Conservation (phyloP, 2,888 invertebrate species). For the Stenoptilia bipunctidactyla region DNA sequence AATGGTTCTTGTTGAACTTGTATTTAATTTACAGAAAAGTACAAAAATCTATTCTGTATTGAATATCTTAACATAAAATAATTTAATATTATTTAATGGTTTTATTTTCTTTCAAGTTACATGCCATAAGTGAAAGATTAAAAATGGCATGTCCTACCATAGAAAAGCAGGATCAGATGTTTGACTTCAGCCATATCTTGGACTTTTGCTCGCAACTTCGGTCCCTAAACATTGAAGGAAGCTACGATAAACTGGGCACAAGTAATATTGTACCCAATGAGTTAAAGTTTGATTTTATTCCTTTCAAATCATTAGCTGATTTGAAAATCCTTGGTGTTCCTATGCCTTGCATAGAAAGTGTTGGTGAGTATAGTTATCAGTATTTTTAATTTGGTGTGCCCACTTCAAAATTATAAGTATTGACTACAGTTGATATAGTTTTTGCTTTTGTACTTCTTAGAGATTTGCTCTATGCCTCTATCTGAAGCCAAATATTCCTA, state of each 20-base stretch:
- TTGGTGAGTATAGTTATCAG: slow-evolving; percentile 61
- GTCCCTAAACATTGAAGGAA: slow-evolving; percentile 77
- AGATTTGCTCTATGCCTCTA: too few species aligned
- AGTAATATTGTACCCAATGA: slow-evolving; percentile 89
- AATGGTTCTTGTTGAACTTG: too few species aligned
- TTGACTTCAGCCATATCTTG: slow-evolving; percentile 91
- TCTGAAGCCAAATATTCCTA: too few species aligned
- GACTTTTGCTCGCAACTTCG: slow-evolving; percentile 88
- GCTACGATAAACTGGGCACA: slow-evolving; percentile 76
- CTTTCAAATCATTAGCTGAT: slow-evolving; percentile 83
- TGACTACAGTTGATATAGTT: too few species aligned
- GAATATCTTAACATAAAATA: too few species aligned
- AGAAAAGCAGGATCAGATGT: slow-evolving; percentile 83
- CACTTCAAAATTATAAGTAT: too few species aligned
- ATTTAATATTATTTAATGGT: too few species aligned
- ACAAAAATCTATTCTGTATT: not conserved
- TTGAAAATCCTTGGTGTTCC: slow-evolving; percentile 79
- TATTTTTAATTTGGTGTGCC: too few species aligned
- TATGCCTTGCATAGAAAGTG: slow-evolving; percentile 76
- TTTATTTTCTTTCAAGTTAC: slow-evolving; percentile 73
- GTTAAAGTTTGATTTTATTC: slow-evolving; percentile 83
- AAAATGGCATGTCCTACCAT: slow-evolving; percentile 87
- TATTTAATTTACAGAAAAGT: not conserved
- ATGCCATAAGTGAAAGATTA: slow-evolving; percentile 90
- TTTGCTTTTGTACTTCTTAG: too few species aligned